Evolutionary conservation across 2,113 vertebrate species (phyloP).

Genomic region (Cygnus atratus): DNA sequence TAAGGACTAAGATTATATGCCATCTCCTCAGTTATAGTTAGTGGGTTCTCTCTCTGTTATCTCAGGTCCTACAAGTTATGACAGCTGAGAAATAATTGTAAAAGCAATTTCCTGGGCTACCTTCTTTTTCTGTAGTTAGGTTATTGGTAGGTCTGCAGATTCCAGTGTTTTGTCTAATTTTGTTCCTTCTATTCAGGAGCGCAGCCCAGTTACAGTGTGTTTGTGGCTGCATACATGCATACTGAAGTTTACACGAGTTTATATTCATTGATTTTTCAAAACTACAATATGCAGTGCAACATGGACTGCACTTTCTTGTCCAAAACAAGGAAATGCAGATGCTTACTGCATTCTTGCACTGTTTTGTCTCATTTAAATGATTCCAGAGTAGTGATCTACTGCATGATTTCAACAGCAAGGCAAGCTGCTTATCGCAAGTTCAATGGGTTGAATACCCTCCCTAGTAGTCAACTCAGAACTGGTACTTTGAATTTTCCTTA

Average conservation of each 20-base stretch:
- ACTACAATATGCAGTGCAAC: neutral
- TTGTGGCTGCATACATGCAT: neutral
- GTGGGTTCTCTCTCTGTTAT: neutral
- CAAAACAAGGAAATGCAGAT: neutral
- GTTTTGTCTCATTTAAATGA: neutral
- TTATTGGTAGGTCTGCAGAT: neutral
- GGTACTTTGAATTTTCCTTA: neutral
- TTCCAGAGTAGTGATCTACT: neutral
- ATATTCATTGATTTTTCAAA: neutral
- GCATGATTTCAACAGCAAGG: neutral
- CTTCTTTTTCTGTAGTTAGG: neutral
- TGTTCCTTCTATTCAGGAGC: neutral
- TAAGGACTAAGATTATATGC: neutral
- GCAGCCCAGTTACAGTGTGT: neutral
- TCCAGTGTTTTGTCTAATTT: neutral
- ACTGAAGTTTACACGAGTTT: neutral
- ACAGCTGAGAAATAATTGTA: neutral
- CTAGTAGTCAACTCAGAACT: neutral
- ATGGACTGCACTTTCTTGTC: neutral
- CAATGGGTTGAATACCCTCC: neutral
- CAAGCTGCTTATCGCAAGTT: neutral
- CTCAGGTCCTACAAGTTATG: neutral
- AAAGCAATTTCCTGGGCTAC: neutral
- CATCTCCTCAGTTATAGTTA: neutral
- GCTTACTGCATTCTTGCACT: neutral